Evolutionary conservation across 2,888 invertebrate genomes (phyloP).

Genomic region (Lomographa bimaculata): DNA sequence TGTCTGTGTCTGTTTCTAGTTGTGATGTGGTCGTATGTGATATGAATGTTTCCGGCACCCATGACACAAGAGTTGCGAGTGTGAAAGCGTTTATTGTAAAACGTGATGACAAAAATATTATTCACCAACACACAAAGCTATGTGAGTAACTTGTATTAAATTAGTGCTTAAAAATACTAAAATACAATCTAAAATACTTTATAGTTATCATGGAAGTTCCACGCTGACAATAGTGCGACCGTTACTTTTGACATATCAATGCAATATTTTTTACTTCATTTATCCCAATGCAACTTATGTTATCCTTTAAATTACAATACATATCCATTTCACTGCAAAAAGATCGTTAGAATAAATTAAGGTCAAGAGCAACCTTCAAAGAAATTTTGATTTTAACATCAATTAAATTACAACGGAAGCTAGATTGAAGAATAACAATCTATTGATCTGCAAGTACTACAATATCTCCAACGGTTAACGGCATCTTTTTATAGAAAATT

Average conservation of each 20-base stretch:
- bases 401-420: slow-evolving; percentile 69
- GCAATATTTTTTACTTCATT: slow-evolving; percentile 18
- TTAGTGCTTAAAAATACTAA: no score
- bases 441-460: slow-evolving; percentile 43
- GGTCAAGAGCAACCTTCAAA: slow-evolving; percentile 55
- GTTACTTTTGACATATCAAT: slow-evolving; percentile 17
- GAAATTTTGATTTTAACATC: slow-evolving; percentile 61
- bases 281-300: slow-evolving; percentile 30
- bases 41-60: no score
- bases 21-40: no score
- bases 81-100: no score
- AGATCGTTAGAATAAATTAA: slow-evolving; percentile 64
- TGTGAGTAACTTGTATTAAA: no score
- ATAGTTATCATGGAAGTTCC: no score
- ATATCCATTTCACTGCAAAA: slow-evolving; percentile 50
- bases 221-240: no score
- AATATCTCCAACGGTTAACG: slow-evolving; percentile 55
- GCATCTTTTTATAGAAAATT: slow-evolving; percentile 60
- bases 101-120: no score
- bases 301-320: slow-evolving; percentile 34
- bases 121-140: no score
- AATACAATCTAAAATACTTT: no score
- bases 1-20: no score
- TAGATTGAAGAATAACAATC: slow-evolving; percentile 78
- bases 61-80: no score